Base-by-base conservation (phyloP, 2,797 vertebrate species). In the Coregonus sp. region DNA sequence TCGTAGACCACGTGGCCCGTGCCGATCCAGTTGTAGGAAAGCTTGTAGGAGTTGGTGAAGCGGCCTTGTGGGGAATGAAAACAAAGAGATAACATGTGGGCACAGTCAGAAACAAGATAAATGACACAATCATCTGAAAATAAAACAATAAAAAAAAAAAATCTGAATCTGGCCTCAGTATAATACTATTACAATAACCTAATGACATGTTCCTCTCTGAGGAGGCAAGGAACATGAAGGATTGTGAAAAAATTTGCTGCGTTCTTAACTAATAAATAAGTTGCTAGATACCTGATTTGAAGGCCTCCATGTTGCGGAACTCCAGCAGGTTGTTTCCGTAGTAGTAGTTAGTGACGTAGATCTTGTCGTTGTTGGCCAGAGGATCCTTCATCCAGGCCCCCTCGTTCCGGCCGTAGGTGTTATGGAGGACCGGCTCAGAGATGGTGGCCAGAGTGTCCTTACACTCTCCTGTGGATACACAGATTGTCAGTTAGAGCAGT, bases 371-470 rank as follows among this genome's bases (percentile, higher is more conserved):
- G 47, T 78, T 89, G n/a, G 96, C 96, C 81, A 96, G 89, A 0
- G 98, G 96, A 81, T 99, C 98, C 92, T 99, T 99, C 98, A 99
- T 99, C 98, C 98, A 99, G 1, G 98, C 97, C 0, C 98, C 98
- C 84, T 99, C 98, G 0, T 93, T 97, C 77, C 91, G 95, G 68
- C 98, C 98, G 0, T 97, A 99, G 0, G 94, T 97, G 92, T 99
- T 98, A 87, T 98, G 97, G 35, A 96, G 96, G 74, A 94, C 92
- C 0, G 98, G 98, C 33, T 97, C 96, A 0, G 97, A 95, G 87
- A 99, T 97, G 0, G 95, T 97, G 80, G 98, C 97, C 83, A 99
- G 89, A 0, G 98, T 99, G 91, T 99, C 98, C 83, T 98, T 97
- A 89, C 98, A 99, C 74, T 96, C 95, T 20, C 93, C 98, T 99